Evolutionary conservation across 2,888 invertebrate genomes (phyloP).

Genomic region (Pherbina coryleti): DNA sequence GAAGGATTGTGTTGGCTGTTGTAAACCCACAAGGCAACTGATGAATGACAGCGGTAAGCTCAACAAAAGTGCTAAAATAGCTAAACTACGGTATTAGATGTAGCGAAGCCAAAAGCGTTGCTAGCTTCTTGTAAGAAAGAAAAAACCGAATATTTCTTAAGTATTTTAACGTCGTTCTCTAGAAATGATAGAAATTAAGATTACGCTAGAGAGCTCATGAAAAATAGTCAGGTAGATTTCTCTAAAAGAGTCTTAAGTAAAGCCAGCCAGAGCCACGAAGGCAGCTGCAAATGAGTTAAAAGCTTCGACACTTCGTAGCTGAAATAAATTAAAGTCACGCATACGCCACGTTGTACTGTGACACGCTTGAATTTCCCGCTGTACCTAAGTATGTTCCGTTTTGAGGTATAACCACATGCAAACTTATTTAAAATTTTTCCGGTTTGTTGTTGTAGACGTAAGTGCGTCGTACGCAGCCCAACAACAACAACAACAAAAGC

Average conservation of each 20-base stretch:
- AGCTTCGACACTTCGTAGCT: background rate
- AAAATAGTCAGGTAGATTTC: background rate
- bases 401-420: background rate
- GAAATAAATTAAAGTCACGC: constrained; percentile 27
- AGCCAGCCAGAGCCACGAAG: background rate
- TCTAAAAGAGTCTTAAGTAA: too few species aligned
- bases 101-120: background rate
- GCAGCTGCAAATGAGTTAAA: background rate
- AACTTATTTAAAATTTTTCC: background rate
- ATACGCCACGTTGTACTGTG: background rate
- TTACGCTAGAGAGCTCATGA: background rate
- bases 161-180: background rate
- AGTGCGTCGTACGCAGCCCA: background rate
- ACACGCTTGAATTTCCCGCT: background rate
- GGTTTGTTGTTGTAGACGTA: background rate
- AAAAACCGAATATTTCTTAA: background rate
- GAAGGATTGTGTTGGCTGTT: too few species aligned
- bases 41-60: too few species aligned
- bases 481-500: constrained; percentile 1
- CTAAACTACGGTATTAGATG: too few species aligned
- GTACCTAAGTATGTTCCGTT: background rate
- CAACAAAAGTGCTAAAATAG: too few species aligned
- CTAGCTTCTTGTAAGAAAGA: background rate
- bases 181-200: constrained; percentile 8
- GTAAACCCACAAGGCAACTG: too few species aligned